Conservation (phyloP, 2,888 invertebrate genomes). For the Busseola fusca region DNA sequence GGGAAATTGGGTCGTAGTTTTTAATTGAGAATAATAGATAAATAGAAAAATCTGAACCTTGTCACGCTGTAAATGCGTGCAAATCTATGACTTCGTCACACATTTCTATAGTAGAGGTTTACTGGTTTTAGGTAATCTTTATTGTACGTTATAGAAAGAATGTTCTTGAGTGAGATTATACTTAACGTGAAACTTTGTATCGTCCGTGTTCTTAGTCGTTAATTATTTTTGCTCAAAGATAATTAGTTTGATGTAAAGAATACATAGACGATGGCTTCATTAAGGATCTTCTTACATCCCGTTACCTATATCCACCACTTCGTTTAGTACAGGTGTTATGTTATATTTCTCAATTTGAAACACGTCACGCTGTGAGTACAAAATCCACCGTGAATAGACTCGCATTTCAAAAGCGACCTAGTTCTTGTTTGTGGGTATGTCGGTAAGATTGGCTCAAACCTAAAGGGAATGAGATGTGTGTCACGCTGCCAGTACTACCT, state of each 20-base stretch:
- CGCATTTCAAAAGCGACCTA: conserved; percentile 32
- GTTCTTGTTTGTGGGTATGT: conserved; percentile 20
- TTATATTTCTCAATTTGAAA: background rate
- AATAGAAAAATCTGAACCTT: too few species aligned
- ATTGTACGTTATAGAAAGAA: background rate
- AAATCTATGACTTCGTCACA: background rate
- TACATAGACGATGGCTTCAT: background rate
- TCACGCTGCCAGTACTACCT: conserved; percentile 4
- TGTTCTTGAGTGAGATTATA: background rate
- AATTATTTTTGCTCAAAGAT: background rate
- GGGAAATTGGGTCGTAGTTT: background rate
- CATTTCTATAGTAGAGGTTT: background rate
- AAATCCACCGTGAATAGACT: conserved; percentile 20
- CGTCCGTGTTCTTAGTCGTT: background rate
- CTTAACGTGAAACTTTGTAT: background rate
- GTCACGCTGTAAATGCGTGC: background rate
- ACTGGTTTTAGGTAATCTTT: background rate
- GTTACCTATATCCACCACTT: background rate
- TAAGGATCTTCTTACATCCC: too few species aligned
- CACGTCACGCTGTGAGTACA: background rate
- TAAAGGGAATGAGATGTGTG: conserved; percentile 11
- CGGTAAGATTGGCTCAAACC: conserved; percentile 11
- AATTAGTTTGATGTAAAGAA: too few species aligned
- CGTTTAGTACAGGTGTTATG: background rate
- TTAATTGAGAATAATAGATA: background rate